Percentiles rank a stretch among this genome's conserved stretches.
Conservation (phyloP, 2,113 vertebrate genomes). For the Puffinus mauretanicus region DNA sequence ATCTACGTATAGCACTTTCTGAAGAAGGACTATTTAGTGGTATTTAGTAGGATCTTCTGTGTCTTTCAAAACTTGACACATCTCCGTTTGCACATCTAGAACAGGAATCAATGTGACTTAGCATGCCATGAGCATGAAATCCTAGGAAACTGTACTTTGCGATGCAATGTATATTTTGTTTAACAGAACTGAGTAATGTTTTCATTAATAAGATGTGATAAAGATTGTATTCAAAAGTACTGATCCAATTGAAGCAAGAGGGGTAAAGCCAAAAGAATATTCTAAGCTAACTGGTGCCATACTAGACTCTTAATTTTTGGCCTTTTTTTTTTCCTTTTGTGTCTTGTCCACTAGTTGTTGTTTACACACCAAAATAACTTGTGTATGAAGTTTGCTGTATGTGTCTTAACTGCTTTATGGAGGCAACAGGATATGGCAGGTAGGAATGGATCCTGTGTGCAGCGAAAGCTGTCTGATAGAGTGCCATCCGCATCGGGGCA, state of each 20-base stretch:
- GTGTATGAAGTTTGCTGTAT: not conserved
- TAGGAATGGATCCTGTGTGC: not conserved
- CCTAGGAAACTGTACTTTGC: not conserved
- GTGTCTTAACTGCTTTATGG: not conserved
- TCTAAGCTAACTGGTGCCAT: not conserved
- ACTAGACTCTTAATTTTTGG: not conserved
- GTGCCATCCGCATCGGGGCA: not conserved
- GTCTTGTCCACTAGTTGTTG: not conserved
- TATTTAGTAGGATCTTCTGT: not conserved
- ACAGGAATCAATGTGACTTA: not conserved
- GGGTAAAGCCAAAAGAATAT: not conserved
- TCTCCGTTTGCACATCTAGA: not conserved
- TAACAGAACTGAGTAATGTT: not conserved
- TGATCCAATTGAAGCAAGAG: not conserved
- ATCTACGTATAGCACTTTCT: not conserved
- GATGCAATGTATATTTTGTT: not conserved
- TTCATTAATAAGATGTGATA: not conserved
- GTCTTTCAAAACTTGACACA: not conserved
- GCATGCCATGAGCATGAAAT: not conserved
- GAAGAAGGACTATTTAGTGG: not conserved
- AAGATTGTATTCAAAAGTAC: not conserved
- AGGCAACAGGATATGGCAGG: not conserved
- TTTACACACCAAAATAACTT: not conserved
- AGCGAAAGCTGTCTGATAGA: not conserved
- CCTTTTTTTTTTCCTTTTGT: not conserved